Evolutionary conservation across 2,888 invertebrate species (phyloP).

Genomic region (Temnothorax rugatulus): DNA sequence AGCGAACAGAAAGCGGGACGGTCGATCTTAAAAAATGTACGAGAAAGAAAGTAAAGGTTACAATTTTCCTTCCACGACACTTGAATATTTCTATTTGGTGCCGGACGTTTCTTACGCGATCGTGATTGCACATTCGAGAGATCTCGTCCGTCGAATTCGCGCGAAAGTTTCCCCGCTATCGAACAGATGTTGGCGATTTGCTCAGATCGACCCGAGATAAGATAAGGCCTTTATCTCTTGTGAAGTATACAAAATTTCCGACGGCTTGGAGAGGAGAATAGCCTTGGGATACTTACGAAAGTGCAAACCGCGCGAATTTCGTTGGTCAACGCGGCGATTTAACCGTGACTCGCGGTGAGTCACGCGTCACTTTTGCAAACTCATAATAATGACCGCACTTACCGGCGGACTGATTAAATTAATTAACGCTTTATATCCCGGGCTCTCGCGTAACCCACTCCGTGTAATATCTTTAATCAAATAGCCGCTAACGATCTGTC

Average conservation of each 20-base stretch:
- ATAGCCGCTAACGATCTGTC: constrained; percentile 55
- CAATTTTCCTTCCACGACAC: background rate
- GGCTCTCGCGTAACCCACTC: constrained; percentile 37
- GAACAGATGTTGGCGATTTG: constrained; percentile 2
- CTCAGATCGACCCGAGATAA: constrained; percentile 63
- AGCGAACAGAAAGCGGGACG: background rate
- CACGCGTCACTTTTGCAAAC: constrained; percentile 69
- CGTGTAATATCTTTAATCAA: constrained; percentile 58
- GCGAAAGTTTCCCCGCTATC: constrained; percentile 25
- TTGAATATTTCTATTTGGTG: background rate
- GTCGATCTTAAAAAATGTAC: background rate
- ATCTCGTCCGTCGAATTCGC: background rate
- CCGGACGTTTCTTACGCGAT: background rate
- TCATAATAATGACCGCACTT: constrained; percentile 51
- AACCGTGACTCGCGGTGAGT: constrained; percentile 62
- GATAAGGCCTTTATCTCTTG: constrained; percentile 58
- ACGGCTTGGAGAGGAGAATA: constrained; percentile 22
- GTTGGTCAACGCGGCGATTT: constrained; percentile 64
- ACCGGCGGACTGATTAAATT: constrained; percentile 40
- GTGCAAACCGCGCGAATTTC: constrained; percentile 56
- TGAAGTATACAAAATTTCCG: constrained; percentile 20
- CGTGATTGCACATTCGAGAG: background rate
- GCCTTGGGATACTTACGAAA: constrained; percentile 70
- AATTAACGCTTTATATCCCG: constrained; percentile 36
- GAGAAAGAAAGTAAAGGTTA: background rate